Base-by-base conservation (phyloP, 2,797 vertebrate species). In the Eospalax fontanierii region DNA sequence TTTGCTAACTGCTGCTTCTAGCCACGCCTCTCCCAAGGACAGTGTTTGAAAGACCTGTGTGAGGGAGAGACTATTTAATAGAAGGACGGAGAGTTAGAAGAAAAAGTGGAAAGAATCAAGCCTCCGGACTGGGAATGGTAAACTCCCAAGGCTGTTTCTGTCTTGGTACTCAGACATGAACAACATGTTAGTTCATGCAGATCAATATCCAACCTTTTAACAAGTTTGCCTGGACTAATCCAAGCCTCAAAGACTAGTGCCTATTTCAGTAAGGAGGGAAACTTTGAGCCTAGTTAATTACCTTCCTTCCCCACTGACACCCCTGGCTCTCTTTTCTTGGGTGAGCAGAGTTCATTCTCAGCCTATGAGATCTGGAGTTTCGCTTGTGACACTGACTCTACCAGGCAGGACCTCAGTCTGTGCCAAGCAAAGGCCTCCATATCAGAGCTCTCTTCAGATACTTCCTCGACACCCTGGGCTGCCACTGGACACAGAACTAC, bases 1-100 rank as follows among this genome's bases (percentile, higher is more conserved):
- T 92, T 94, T 93, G 57, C 78, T 68, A 30, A 91, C 50, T 24
- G 6, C 19, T 22, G 38, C 74, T 90, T 87, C 30, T 81, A 68
- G 50, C 14, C 65, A 61, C 46, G 15, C 6, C 76, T 87, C 65
- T 90, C 65, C 46, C 35, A 83, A 80, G 40, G 65, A 59, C 8
- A 35, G 66, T 46, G 65, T 75, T 87, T 59, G 66, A 81, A 90
- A 73, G 30, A 33, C 84, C 46, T 65, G 38, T 61, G 81, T 68
- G 59, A 43, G 61, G n/a, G 79, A 61, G 40, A 90, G 68, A 30
- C 11, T 84, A 54, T 24, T 75, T 38, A 40, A 63, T 10, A 54
- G 43, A 38, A 57, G 50, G 14, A 76, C 50, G 30, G 30, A 40
- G 26, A 57, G 2, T 12, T 24, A 28, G 6, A 30, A 33, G 16